Evolutionary conservation across 2,113 vertebrate species (phyloP).

Genomic region (Cyphomyrus discorhynchus): DNA sequence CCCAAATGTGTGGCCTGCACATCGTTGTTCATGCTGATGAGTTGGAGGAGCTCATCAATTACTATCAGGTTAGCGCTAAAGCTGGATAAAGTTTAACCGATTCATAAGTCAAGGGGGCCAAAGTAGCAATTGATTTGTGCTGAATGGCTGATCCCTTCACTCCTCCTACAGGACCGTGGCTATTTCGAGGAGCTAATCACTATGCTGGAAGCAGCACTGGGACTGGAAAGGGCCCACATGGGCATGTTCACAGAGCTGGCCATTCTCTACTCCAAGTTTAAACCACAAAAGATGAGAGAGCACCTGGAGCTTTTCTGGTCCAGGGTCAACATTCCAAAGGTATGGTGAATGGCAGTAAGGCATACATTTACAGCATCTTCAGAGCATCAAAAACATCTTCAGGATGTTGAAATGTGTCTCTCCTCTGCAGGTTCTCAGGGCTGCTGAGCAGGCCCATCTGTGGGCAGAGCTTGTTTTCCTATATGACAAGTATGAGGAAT

Average conservation of each 20-base stretch:
- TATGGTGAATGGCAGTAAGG: conserved; percentile 34
- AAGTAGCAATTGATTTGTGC: neutral
- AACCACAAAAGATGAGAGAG: conserved; percentile 98
- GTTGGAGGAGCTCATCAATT: conserved; percentile 96
- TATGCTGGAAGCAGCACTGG: conserved; percentile 93
- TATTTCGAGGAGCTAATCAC: conserved; percentile 98
- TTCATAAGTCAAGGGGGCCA: neutral
- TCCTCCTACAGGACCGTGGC: conserved; percentile 75
- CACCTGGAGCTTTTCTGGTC: conserved; percentile 98
- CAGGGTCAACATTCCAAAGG: conserved; percentile 98
- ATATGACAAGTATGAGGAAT: conserved; percentile 98
- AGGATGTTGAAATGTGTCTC: conserved; percentile 12
- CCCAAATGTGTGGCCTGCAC: conserved; percentile 97
- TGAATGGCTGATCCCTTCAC: neutral
- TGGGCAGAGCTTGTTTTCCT: conserved; percentile 97
- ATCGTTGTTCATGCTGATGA: conserved; percentile 98
- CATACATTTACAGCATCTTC: neutral
- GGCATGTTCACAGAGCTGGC: conserved; percentile 98
- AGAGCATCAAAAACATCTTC: neutral
- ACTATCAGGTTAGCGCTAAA: conserved; percentile 79
- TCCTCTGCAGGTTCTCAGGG: conserved; percentile 80
- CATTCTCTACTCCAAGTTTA: conserved; percentile 98
- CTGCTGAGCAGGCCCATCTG: conserved; percentile 95
- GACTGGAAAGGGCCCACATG: conserved; percentile 95
- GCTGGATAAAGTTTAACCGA: neutral